phyloP scores from a whole-genome alignment of 2,888 invertebrate species.

The Leptopilina drosophilae region DNA sequence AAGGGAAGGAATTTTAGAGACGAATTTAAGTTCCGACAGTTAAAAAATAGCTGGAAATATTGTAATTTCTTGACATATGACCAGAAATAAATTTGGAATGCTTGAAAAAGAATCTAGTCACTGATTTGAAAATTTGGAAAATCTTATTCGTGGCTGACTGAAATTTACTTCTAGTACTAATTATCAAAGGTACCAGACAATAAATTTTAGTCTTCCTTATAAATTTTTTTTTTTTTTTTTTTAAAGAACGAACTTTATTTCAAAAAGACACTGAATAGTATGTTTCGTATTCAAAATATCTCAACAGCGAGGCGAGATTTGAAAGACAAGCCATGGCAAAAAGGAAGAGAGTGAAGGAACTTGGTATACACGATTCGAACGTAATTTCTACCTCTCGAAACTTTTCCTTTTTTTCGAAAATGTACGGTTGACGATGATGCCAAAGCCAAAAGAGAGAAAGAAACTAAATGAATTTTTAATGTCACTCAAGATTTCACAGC shows the following conservation, averaged over 20 bases:
- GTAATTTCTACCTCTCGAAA: slow-evolving; percentile 3
- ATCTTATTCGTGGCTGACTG: no score
- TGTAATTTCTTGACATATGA: no score
- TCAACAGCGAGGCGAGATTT: neutral
- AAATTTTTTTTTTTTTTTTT: neutral
- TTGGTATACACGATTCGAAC: neutral
- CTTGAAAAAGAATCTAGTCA: no score
- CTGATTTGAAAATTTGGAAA: no score
- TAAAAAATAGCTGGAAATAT: no score
- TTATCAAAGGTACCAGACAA: no score
- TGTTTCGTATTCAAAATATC: slow-evolving; percentile 1
- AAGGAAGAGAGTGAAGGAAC: slow-evolving; percentile 3
- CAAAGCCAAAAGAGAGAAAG: neutral
- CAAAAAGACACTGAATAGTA: neutral
- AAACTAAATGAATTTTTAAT: slow-evolving; percentile 29
- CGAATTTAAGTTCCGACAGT: no score
- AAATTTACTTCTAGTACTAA: no score
- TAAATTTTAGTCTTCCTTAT: no score
- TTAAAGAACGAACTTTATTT: neutral
- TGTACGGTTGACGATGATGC: neutral
- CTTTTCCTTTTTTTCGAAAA: neutral
- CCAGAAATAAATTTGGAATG: no score
- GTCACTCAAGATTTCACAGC: slow-evolving; percentile 16
- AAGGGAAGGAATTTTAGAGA: no score
- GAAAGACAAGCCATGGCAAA: slow-evolving; percentile 12